Base-by-base conservation (phyloP, 2,888 invertebrate species). In the Tethea ocularis region DNA sequence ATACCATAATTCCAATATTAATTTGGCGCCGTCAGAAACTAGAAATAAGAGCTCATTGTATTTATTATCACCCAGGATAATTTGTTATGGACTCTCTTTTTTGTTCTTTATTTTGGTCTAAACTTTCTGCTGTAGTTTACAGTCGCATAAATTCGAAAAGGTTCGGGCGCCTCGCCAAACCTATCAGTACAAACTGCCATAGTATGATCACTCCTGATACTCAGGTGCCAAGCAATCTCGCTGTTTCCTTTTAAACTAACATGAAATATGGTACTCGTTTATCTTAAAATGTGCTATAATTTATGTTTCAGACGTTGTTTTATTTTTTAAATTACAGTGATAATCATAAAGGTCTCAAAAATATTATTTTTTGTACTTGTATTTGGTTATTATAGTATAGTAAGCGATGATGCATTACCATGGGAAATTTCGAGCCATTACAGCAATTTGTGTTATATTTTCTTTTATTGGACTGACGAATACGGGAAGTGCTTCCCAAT, bases 161-260 rank as follows among this genome's bases (percentile, higher is more conserved):
- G 33, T 22, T 29, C 53, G 53, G 53, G 53, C 33, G 20, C 53
- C 53, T 54, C 36, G 53, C 53, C 53, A 54, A 54, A 54, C 33
- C 53, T 33, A 54, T 54, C 53, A 54, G 41, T 46, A 54, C 53
- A 26, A n/a, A 33, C 53, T 33, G 20, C 33, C 53, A 22, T 54
- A 33, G 53, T 54, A 17, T 33, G 53, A 54, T 54, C 53, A 29
- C 33, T 46, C 8, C 41, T 41, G 41, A 46, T 46, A 46, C 20
- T 46, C 41, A 46, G 41, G 41, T 46, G 17, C 41, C 41, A 46
- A 46, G 41, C 41, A 46, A 46, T 46, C 41, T 20, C 41, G 41
- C 10, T 20, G 41, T n/a, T n/a, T n/a, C 10, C 17, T 46, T 46
- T n/a, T n/a, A 17, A 46, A 46, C 41, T 46, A 46, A 46, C 41